phyloP scores from a whole-genome alignment of 2,113 vertebrate species.

The Notarius quadriscutis region DNA sequence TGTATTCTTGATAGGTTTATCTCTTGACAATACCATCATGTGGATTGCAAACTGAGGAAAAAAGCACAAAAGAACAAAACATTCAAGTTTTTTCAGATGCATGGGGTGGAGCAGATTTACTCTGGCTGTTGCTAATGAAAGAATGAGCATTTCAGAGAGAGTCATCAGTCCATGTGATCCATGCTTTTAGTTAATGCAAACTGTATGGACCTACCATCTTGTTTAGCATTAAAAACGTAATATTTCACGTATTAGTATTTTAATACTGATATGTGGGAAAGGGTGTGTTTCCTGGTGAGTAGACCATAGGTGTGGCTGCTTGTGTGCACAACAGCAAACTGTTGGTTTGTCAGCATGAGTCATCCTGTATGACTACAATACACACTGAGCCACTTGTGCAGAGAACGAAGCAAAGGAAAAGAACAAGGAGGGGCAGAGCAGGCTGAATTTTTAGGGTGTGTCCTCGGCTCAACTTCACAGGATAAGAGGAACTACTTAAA shows the following conservation, averaged over 20 bases:
- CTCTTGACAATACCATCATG: background rate
- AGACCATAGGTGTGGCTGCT: constrained; percentile 72
- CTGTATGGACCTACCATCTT: background rate
- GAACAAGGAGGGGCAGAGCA: constrained; percentile 48
- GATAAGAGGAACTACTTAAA: constrained; percentile 38
- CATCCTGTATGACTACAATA: constrained; percentile 70
- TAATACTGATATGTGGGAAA: constrained; percentile 73
- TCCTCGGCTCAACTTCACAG: constrained; percentile 44
- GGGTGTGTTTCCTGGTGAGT: constrained; percentile 72
- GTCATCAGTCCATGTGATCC: background rate
- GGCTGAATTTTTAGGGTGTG: constrained; percentile 48
- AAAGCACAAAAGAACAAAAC: constrained; percentile 38
- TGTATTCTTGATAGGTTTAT: background rate
- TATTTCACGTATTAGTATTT: constrained; percentile 40
- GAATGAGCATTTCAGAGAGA: background rate
- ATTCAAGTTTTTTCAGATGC: constrained; percentile 5
- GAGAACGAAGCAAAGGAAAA: constrained; percentile 55
- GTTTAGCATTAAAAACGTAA: constrained; percentile 30
- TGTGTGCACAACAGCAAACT: constrained; percentile 67
- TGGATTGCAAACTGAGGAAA: constrained; percentile 34
- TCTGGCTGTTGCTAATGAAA: background rate
- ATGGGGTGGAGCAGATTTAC: background rate
- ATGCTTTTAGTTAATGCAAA: constrained; percentile 29
- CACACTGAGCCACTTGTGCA: constrained; percentile 66
- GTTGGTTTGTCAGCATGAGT: constrained; percentile 66